A percentile compares a stretch with the other conserved stretches of the same genome.
These are phyloP conservation scores for Dromaius novaehollandiae DNA, from an alignment of 2,113 vertebrate species.

Conservation along the genomic window DNA sequence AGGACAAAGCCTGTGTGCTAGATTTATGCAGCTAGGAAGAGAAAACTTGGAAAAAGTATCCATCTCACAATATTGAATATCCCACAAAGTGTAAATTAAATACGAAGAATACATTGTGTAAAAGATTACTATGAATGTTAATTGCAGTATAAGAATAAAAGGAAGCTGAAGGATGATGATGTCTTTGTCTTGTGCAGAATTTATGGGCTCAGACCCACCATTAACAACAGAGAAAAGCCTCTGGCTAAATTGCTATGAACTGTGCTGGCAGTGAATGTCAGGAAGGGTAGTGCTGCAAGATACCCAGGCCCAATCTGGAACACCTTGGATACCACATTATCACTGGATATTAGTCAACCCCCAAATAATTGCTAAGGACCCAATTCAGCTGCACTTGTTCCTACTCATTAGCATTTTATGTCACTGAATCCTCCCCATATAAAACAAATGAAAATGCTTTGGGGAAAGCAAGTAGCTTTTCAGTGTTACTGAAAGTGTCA, in stretches of 20 bases:
- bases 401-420: background rate
- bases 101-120: background rate
- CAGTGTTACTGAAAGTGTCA: background rate
- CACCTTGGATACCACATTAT: background rate
- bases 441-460: background rate
- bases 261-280: background rate
- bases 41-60: background rate
- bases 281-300: background rate
- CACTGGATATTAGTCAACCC: background rate
- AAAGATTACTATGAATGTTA: background rate
- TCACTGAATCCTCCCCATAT: background rate
- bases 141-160: background rate
- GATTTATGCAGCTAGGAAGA: background rate
- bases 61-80: background rate
- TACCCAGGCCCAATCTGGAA: background rate
- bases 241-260: background rate
- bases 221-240: background rate
- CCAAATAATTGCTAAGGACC: background rate
- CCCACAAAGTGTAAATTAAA: background rate
- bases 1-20: background rate
- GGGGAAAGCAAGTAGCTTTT: background rate
- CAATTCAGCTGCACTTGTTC: background rate
- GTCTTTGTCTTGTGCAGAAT: background rate
- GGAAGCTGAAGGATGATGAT: background rate
- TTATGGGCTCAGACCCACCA: background rate